A percentile compares a stretch with the other conserved stretches of the same genome.
phyloP scores from a whole-genome alignment of 2,113 vertebrate genomes.

The Pogona vitticeps region DNA sequence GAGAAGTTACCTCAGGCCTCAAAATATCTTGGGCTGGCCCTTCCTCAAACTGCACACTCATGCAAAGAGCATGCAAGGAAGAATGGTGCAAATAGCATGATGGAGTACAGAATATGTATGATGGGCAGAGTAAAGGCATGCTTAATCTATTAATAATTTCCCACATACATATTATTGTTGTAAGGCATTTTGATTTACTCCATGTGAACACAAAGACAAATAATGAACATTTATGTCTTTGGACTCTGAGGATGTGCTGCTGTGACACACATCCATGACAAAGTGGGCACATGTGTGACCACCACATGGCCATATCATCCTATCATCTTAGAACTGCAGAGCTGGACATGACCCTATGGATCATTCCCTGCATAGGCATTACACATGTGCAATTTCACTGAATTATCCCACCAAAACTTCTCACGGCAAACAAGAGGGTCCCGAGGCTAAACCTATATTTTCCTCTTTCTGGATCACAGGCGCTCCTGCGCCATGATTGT shows the following conservation, averaged over 20 bases:
- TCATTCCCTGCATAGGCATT: background rate
- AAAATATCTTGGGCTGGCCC: background rate
- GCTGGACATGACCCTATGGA: rapidly evolving
- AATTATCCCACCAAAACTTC: too few species aligned
- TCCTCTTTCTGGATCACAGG: background rate
- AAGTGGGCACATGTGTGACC: background rate
- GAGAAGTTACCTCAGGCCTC: too few species aligned
- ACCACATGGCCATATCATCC: too few species aligned
- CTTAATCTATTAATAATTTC: background rate
- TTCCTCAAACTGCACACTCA: background rate
- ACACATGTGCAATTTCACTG: background rate
- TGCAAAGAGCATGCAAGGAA: background rate
- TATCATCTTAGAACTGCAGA: too few species aligned
- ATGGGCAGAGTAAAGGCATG: too few species aligned
- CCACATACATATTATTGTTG: background rate
- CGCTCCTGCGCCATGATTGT: background rate
- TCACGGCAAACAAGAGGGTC: background rate
- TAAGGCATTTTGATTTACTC: background rate
- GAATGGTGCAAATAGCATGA: background rate
- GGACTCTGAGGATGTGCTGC: background rate
- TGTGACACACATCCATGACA: background rate
- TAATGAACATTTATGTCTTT: too few species aligned
- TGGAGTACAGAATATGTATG: background rate
- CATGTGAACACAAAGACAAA: too few species aligned
- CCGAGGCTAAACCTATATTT: too few species aligned